Conservation (phyloP, 2,888 invertebrate species). For the Saturnia pavonia region DNA sequence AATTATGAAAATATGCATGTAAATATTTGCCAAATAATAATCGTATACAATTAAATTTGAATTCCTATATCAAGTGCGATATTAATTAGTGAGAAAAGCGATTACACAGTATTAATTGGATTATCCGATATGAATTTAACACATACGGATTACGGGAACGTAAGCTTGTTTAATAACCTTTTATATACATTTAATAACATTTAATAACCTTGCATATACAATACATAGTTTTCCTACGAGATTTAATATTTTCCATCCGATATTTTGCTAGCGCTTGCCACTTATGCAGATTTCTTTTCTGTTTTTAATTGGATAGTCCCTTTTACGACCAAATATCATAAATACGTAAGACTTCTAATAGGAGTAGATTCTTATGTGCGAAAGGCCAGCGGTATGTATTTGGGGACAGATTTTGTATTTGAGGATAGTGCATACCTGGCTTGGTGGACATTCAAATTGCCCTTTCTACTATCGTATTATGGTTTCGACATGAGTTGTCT, state of each 20-base stretch:
- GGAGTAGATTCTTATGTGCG: neutral
- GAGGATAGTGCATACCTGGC: neutral
- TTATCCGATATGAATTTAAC: conserved; percentile 73
- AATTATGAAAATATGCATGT: neutral
- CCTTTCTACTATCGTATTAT: neutral
- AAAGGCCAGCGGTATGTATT: neutral
- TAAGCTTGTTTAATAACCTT: conserved; percentile 8
- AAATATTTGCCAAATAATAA: conserved; percentile 29
- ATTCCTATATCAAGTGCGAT: conserved; percentile 55
- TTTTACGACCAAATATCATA: neutral
- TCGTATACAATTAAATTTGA: conserved; percentile 68
- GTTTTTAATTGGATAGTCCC: neutral
- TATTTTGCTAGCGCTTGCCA: neutral
- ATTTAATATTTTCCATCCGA: neutral
- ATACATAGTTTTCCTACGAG: neutral
- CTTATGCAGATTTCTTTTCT: neutral
- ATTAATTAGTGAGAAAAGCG: conserved; percentile 67
- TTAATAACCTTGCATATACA: neutral
- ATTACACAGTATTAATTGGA: conserved; percentile 72
- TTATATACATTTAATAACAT: neutral
- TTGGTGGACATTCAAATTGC: neutral
- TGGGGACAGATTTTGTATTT: neutral
- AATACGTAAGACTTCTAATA: neutral
- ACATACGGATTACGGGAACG: conserved; percentile 28
- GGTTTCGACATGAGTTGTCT: neutral